These are phyloP conservation scores for Drosophila repletoides DNA, from an alignment of 1,140 invertebrate genomes.

Conservation along the genomic window DNA sequence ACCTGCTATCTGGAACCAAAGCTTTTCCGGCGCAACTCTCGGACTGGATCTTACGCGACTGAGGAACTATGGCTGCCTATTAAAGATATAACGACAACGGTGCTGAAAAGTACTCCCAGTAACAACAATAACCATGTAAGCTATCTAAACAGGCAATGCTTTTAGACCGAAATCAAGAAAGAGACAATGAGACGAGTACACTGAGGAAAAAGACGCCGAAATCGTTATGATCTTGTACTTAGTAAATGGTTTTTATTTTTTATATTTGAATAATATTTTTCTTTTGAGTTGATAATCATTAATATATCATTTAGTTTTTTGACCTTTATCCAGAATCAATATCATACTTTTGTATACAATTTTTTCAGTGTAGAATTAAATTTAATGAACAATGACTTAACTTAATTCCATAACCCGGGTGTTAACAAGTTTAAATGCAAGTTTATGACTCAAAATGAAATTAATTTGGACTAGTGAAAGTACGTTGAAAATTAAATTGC, in stretches of 20 bases:
- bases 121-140: conserved; percentile 68
- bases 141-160: conserved; percentile 29
- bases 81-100: conserved; percentile 85
- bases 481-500: conserved; percentile 24
- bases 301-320: too few species aligned
- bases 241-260: too few species aligned
- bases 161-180: too few species aligned
- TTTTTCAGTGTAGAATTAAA: conserved; percentile 18
- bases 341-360: too few species aligned
- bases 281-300: too few species aligned
- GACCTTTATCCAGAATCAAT: too few species aligned
- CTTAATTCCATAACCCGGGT: conserved; percentile 22
- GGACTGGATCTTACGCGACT: conserved; percentile 86
- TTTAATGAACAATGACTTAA: conserved; percentile 28
- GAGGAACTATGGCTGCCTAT: conserved; percentile 89
- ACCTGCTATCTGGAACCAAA: conserved; percentile 88
- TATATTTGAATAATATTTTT: too few species aligned
- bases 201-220: too few species aligned
- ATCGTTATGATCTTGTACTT: too few species aligned
- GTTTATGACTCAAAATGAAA: conserved; percentile 6
- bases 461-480: conserved; percentile 39
- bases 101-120: conserved; percentile 52
- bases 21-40: conserved; percentile 86
- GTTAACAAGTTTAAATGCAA: neutral
- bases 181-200: conserved; percentile 19